Evolutionary conservation across 35 echinoderm and acorn worm species (phyloP), one percentile per base, ranked within the genome.

Genomic region (Ophiothrix spiculata): DNA sequence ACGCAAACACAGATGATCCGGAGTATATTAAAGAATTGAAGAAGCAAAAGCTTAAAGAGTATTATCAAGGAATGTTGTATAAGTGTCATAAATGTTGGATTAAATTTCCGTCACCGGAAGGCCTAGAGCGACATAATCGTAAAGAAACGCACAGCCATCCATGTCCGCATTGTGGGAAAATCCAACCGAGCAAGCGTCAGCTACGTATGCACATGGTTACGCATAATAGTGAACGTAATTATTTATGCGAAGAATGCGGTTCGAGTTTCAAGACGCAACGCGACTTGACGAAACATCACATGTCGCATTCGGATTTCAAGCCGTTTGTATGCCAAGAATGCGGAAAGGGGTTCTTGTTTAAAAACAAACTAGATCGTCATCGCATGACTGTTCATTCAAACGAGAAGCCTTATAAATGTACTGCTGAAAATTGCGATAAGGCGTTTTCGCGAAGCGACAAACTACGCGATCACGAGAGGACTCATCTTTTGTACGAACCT

Each of bases 61-160:
- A 94, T 56, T 99, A 99, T 79, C 77, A 89, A 32, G 76, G 86
- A 33, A 78, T 99, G 73, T 56, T 78, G 17, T 91, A 79, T 80
- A 94, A 94, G 37, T 99, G 96, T 42, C 84, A 49, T 21, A 89
- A 83, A n/a, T 99, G 96, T 31, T 99, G 91, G 91, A 56, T 90
- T 32, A 93, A 87, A 64, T 99, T 99, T 39, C 96, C 96, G 33
- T 83, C 80, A 2, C 41, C 89, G 63, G 79, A 78, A 6, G 84
- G 96, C 4, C 77, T 99, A 13, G 79, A 86, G 15, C 91, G 83
- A 40, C 96, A 99, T 60, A 75, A 78, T 25, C 64, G 77, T 8
- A 84, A 41, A 25, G 92, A 99, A 38, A 80, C 86, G 13, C 96
- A 99, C 46, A 69, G 89, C 35, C 93, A 99, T 79, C 89, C 80